Evolutionary conservation across 2,797 vertebrate species (phyloP), one percentile per base, ranked within the genome.

Genomic region (Gymnopithys bicolor): DNA sequence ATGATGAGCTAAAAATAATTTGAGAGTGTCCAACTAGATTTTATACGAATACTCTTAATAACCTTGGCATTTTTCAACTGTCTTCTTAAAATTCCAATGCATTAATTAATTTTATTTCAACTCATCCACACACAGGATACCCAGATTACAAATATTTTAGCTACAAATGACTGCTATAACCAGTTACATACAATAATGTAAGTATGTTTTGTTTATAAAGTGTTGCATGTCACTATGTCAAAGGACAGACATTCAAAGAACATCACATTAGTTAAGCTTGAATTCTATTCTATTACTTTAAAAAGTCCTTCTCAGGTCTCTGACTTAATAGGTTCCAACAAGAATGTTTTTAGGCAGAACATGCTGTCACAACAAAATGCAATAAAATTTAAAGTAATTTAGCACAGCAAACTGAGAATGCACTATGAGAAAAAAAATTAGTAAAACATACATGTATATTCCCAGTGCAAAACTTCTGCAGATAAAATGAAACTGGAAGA

Each of bases 101-200:
- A 79, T 13, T 41, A 66, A 81, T 56, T 84, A 5, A 52, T 73
- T 82, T 91, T 84, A 80, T 23, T 48, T 45, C 58, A 90, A 66
- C 9, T 48, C n/a, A 55, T 56, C 14, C 0, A 1, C 52, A 52
- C 12, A 67, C 8, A 56, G 81, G 19, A 75, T 39, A 81, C 1
- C 1, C n/a, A 28, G 74, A 79, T 13, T 32, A 73, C 9, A n/a
- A 76, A 35, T 68, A 76, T 37, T 95, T 92, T 45, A 63, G 32
- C 35, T 55, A 84, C 43, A 87, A 82, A 66, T 73, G n/a, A 82
- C 77, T 89, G 87, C 52, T 74, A 74, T 89, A 95, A 77, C 10
- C 51, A 90, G 33, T 67, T 82, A 92, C 56, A 89, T 76, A 87
- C 55, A 90, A 69, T 73, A 91, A 71, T 63, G 66, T 43, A 55